Percentiles rank a stretch among this genome's conserved stretches.
Evolutionary conservation across 2,888 invertebrate species (phyloP).

Genomic region (Calameuta idolon): DNA sequence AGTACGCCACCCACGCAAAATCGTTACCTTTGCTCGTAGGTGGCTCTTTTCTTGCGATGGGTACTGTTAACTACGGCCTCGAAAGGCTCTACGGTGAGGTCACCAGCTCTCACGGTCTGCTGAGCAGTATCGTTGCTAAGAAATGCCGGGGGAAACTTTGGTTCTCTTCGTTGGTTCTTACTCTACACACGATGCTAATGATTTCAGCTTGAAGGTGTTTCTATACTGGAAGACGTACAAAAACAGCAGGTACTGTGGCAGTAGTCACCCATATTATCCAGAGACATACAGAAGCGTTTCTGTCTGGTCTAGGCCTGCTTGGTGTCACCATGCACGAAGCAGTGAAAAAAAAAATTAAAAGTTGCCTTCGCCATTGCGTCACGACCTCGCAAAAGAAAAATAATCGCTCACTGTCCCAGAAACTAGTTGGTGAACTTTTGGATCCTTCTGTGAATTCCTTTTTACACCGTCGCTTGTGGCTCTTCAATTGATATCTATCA

Average conservation of each 20-base stretch:
- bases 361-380: not conserved
- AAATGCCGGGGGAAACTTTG: not conserved
- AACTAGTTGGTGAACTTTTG: not conserved
- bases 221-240: not conserved
- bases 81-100: slow-evolving; percentile 50
- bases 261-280: not conserved
- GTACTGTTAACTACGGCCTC: slow-evolving; percentile 55
- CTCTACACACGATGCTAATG: not conserved
- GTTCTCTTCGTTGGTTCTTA: not conserved
- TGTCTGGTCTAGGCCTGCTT: not conserved
- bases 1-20: slow-evolving; percentile 1
- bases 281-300: not conserved
- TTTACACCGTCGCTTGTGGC: not conserved
- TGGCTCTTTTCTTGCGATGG: slow-evolving; percentile 27
- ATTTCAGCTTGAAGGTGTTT: not conserved
- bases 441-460: not conserved
- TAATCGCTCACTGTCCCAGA: not conserved
- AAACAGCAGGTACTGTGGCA: not conserved
- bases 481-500: not conserved
- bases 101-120: slow-evolving; percentile 55
- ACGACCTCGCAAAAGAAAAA: not conserved
- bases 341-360: not conserved
- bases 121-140: slow-evolving; percentile 33
- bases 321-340: not conserved
- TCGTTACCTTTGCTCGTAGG: slow-evolving; percentile 29